Base-by-base conservation (phyloP, 2,888 invertebrate genomes). In the Temnothorax ravouxi region DNA sequence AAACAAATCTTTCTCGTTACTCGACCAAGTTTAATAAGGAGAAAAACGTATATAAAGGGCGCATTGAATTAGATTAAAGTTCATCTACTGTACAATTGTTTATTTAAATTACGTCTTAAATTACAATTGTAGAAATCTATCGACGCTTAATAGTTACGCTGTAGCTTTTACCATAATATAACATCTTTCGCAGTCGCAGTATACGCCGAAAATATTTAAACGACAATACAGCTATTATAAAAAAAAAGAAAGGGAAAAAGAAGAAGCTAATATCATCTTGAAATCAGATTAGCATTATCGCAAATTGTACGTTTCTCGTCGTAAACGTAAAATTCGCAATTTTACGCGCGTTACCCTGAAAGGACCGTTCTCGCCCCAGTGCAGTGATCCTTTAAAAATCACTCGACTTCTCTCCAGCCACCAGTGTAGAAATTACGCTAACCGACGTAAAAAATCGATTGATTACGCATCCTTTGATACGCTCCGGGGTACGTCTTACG, bases 121-220 rank as follows among this genome's bases (percentile, higher is more conserved):
- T 92, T 91, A 92, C 89, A 91, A 89, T 88, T 85, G 92, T 93
- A 93, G 87, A 93, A 93, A 93, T 85, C 90, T 91, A 89, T 88
- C 85, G 88, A 89, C 87, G 87, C 88, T 92, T 92, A 88, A 89
- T 77, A 90, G 86, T 90, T 91, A 86, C 84, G 87, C 88, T 91
- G 83, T 90, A 88, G 85, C 85, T 88, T 64, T 64, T 86, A 89
- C 83, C 83, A 67, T 89, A 88, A 85, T 25, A 25, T 75, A 83
- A 88, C 59, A 79, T 79, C 15, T 89, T 89, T 86, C 88, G 86
- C 88, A 89, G 76, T 90, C n/a, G n/a, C n/a, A n/a, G n/a, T n/a
- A 90, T 87, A 88, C 86, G 86, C 86, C 89, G 88, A 86, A 91
- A 84, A 87, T 88, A 89, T 81, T 87, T 90, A 86, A 54, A 91